These are phyloP conservation scores for Drosophila testacea DNA, from an alignment of 2,888 invertebrate species.

Conservation along the genomic window DNA sequence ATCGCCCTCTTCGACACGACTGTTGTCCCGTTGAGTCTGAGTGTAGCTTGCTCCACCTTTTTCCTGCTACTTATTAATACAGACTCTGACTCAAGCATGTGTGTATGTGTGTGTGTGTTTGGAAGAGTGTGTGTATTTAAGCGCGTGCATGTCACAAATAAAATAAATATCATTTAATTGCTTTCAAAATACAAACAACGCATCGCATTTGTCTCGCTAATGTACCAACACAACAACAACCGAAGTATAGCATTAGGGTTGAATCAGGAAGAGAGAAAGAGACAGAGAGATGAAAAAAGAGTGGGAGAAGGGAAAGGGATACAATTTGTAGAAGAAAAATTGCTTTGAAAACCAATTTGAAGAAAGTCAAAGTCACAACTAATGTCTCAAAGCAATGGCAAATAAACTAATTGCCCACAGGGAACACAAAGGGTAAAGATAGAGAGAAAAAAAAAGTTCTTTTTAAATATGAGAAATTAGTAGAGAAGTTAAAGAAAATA, in stretches of 20 bases:
- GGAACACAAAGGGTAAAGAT: neutral
- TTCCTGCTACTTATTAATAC: too few relatives aligned
- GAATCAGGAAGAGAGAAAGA: neutral
- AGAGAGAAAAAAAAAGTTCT: neutral
- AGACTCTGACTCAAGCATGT: too few relatives aligned
- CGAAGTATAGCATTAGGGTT: neutral
- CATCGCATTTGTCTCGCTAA: conserved; percentile 44
- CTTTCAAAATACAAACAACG: conserved; percentile 54
- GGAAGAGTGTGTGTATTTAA: conserved; percentile 24
- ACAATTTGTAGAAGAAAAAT: neutral
- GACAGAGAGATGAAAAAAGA: neutral
- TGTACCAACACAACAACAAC: conserved; percentile 42
- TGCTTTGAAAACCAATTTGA: conserved; percentile 27
- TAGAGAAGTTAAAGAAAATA: neutral
- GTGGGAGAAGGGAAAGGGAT: neutral
- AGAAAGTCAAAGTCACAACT: neutral
- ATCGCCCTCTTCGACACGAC: too few relatives aligned
- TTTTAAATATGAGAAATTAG: neutral
- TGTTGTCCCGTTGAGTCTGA: too few relatives aligned
- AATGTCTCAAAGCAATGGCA: conserved; percentile 7
- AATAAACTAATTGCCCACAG: conserved; percentile 12
- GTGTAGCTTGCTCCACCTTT: too few relatives aligned
- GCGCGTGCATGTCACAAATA: conserved; percentile 54
- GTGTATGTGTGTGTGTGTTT: conserved; percentile 24
- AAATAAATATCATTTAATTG: conserved; percentile 73